These are phyloP conservation scores for Enteromius viviparus DNA, from an alignment of 2,797 vertebrate species.

Conservation along the genomic window DNA sequence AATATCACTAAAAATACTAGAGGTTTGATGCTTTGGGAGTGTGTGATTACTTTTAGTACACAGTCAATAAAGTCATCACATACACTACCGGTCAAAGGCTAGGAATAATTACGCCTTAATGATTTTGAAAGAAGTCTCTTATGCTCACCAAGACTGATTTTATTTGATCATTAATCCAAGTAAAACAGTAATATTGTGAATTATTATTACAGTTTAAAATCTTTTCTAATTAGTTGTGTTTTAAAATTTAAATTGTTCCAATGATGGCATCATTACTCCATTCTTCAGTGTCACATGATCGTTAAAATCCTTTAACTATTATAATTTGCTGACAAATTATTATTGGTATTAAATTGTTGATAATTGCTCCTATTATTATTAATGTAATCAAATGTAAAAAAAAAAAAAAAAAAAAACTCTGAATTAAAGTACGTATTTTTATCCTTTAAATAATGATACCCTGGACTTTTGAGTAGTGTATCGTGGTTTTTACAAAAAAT, in stretches of 20 bases:
- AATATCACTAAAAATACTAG: slow-evolving; percentile 9
- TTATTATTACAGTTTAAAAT: neutral
- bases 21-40: slow-evolving; percentile 9
- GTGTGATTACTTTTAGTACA: neutral
- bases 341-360: neutral
- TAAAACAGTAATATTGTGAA: neutral
- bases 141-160: neutral
- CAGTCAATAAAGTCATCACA: neutral
- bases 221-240: neutral
- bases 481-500: neutral
- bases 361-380: neutral
- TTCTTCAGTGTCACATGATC: too few relatives aligned
- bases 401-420: too few relatives aligned
- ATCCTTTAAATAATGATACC: too few relatives aligned
- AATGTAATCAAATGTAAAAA: neutral
- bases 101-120: neutral
- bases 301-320: neutral
- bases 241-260: neutral
- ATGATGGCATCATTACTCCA: neutral
- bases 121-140: neutral
- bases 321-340: neutral
- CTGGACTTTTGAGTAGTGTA: neutral
- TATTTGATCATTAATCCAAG: neutral
- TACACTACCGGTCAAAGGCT: neutral
- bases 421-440: too few relatives aligned